Evolutionary conservation across 1,140 invertebrate species (phyloP), one percentile per base, ranked within the genome.

Genomic region (Calliopsis andreniformis): DNA sequence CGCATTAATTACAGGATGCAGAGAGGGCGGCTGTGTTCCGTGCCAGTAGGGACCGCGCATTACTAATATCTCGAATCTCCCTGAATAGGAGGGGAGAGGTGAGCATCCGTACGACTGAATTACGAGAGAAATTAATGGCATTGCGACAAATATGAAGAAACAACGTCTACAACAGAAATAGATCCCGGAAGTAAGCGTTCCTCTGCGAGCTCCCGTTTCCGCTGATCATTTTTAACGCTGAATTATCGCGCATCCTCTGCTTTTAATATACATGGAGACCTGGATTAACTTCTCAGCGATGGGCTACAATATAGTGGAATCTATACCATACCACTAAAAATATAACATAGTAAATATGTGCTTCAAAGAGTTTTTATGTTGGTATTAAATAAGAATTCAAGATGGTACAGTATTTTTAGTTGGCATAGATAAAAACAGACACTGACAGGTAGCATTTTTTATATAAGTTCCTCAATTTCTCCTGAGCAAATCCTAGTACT

Each of bases 1-100:
- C 59, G 82, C 79, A 88, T 87, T 88, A 87, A 87, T 88, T 88
- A 88, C 84, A 83, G 84, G 69, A 63, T 75, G 59, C 61, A 80
- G 58, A 80, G 55, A 73, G 59, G 18, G 55, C 35, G 70, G 25
- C 62, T 67, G 35, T 72, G 78, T 69, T 72, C 45, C n/a, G 28
- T 4, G 43, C 51, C 32, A 51, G 23, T 49, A 45, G 69, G 67
- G 49, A 42, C 78, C 62, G 56, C 69, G 79, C 83, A 79, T 85
- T 64, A 79, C 85, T 85, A 86, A 86, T 87, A 86, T 83, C 83
- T 82, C 73, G 82, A 79, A 86, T 87, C 80, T 82, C 73, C 55
- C 32, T 18, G 73, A 79, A 51, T 62, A 28, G 25, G 28, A 62
- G n/a, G 42, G 25, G n/a, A 20, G 16, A 20, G 39, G 59, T 25